A percentile compares a stretch with the other conserved stretches of the same genome.
These are phyloP conservation scores for Zaprionus nigranus DNA, from an alignment of 1,140 invertebrate species.

Conservation along the genomic window DNA sequence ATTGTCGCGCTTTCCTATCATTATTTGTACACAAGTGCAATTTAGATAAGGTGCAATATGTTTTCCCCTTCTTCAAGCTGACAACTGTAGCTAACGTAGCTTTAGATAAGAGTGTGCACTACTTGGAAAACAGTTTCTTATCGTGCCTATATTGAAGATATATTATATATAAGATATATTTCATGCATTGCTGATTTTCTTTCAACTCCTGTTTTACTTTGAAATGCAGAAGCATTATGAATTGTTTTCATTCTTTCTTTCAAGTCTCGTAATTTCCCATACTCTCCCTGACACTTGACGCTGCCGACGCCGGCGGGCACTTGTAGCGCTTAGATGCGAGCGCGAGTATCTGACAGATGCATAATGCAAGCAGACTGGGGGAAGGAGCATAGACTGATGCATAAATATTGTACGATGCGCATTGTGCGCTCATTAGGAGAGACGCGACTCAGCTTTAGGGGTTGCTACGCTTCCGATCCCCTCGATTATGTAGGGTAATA, in stretches of 20 bases:
- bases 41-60: not conserved
- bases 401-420: conserved; percentile 10
- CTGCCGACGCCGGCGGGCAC: conserved; percentile 18
- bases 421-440: conserved; percentile 28
- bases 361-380: conserved; percentile 7
- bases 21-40: not conserved
- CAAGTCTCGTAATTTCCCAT: not conserved
- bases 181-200: not conserved
- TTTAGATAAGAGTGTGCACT: not conserved
- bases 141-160: not conserved
- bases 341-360: conserved; percentile 54
- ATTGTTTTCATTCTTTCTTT: not conserved
- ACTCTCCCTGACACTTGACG: conserved; percentile 32
- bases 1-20: not conserved
- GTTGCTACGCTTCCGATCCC: conserved; percentile 33
- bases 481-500: conserved; percentile 49
- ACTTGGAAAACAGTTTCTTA: not conserved
- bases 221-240: not conserved
- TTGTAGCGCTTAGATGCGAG: conserved; percentile 35
- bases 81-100: not conserved
- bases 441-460: conserved; percentile 18
- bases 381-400: not conserved
- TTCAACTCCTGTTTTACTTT: not conserved
- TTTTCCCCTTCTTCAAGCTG: not conserved
- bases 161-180: not conserved